Percentiles rank a stretch among this genome's conserved stretches.
These are phyloP conservation scores for Nycticorax nycticorax DNA, from an alignment of 2,113 vertebrate species.

Conservation along the genomic window DNA sequence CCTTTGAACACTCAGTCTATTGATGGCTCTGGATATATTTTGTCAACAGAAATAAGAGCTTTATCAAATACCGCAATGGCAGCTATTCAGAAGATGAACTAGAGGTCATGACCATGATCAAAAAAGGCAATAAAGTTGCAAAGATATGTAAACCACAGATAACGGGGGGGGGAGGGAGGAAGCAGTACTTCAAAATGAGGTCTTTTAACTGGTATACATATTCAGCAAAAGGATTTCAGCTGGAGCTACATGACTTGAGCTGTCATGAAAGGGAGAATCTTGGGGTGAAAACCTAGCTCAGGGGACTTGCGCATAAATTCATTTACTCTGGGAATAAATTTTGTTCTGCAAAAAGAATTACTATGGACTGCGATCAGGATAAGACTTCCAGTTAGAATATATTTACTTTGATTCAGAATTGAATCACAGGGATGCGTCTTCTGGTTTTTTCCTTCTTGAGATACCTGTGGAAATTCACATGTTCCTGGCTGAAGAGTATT, in stretches of 20 bases:
- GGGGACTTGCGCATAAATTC: background rate
- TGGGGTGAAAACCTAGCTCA: background rate
- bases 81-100: background rate
- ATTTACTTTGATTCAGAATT: background rate
- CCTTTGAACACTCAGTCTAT: background rate
- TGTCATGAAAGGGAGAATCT: background rate
- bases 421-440: background rate
- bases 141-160: background rate
- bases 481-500: background rate
- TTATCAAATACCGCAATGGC: background rate
- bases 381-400: background rate
- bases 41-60: background rate
- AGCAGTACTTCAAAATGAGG: background rate
- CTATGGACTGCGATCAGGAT: background rate
- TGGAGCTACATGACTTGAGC: background rate
- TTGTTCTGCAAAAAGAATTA: background rate
- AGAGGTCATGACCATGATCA: background rate
- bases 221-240: background rate
- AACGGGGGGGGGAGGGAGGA: fast-evolving
- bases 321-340: background rate
- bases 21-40: background rate
- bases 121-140: background rate
- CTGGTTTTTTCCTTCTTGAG: background rate
- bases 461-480: background rate
- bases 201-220: background rate